These are phyloP conservation scores for Pollenia labialis DNA, from an alignment of 2,888 invertebrate genomes.

Conservation along the genomic window DNA sequence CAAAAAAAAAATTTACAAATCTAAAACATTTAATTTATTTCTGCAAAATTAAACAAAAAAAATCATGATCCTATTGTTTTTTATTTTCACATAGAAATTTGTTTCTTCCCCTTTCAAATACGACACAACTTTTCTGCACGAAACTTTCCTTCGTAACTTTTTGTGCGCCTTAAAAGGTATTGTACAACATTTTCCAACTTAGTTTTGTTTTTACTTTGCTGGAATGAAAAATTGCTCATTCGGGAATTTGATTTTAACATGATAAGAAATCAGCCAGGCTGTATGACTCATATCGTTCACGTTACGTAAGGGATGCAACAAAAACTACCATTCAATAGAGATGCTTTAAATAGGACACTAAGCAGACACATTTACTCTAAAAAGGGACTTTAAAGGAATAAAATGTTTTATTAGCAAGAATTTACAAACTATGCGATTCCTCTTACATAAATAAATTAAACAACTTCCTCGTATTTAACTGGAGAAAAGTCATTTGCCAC, in stretches of 20 bases:
- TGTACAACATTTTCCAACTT: constrained; percentile 55
- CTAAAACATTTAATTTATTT: background rate
- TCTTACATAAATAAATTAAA: background rate
- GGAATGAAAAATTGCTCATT: constrained; percentile 83
- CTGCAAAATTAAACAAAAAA: background rate
- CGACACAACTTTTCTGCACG: background rate
- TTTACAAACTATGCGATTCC: background rate
- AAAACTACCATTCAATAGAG: constrained; percentile 23
- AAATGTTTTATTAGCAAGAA: background rate
- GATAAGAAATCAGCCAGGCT: constrained; percentile 77
- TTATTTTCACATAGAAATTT: background rate
- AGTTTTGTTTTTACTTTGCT: constrained; percentile 77
- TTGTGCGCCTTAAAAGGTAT: constrained; percentile 8
- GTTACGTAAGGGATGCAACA: constrained; percentile 60
- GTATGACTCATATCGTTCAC: background rate
- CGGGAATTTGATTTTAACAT: constrained; percentile 83
- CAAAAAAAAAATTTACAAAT: background rate
- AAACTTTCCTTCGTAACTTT: constrained; percentile 16
- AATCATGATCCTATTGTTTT: background rate
- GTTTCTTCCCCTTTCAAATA: background rate
- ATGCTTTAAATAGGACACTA: constrained; percentile 17
- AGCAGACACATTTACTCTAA: background rate
- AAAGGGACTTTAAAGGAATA: constrained; percentile 14
- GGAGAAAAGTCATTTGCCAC: background rate
- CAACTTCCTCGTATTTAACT: background rate